Evolutionary conservation across 2,888 invertebrate species (phyloP), one percentile per base, ranked within the genome.

Genomic region (Epirrhoe alternata): DNA sequence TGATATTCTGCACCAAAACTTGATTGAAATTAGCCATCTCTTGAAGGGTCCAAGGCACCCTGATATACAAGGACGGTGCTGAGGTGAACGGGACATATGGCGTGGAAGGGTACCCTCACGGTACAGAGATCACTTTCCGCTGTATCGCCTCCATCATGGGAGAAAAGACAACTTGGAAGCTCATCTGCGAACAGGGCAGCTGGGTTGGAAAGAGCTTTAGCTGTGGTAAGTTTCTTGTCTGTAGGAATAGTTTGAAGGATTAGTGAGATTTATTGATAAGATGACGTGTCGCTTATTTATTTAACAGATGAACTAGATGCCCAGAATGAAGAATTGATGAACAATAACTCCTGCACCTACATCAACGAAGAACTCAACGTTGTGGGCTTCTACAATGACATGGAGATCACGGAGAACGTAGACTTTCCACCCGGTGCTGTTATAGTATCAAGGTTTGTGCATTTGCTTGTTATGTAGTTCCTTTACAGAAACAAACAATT

Each of bases 161-260:
- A 0, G 97, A 97, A 87, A 96, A 96, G 79, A 96, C 96, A 31
- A 96, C 97, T 0, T 97, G 97, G 97, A 96, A 96, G 75, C 96
- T 97, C 30, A 95, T 96, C 63, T 97, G 97, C 77, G 97, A 97
- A 81, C 96, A 97, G 76, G 97, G 97, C 0, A 95, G 94, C 74
- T 97, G 97, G 97, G 95, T 97, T 68, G 97, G 97, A 24, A 94
- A 96, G 77, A 96, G 97, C 58, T 95, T 96, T 66, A 96, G 95
- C 76, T 97, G 97, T 84, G 97, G 97, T 97, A 86, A 89, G 94
- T 53, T 31, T 60, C n/a, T 5, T 14, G 6, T 45, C 10, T 14
- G 12, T 5, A 1, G 56, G 8, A 55, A 16, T 17, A 24, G 10
- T 14, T 1, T 14, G 2, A 10, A 12, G 8, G 7, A 12, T 38